Evolutionary conservation across 2,888 invertebrate genomes (phyloP).

Genomic region (Tromatobia lineatoria): DNA sequence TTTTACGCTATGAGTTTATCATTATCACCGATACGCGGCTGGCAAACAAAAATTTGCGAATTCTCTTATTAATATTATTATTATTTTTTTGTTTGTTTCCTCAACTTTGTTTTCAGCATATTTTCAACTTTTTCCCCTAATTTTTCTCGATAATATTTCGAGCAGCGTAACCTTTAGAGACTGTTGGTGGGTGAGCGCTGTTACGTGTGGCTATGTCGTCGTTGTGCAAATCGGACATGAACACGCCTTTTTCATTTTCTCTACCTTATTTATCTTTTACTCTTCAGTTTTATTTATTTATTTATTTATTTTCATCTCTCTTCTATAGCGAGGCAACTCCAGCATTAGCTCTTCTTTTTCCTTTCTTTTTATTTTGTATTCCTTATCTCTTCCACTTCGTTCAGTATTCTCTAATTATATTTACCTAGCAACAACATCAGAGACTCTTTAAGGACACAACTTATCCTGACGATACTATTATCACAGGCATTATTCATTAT

Average conservation of each 20-base stretch:
- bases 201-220: slow-evolving; percentile 70
- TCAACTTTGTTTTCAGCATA: slow-evolving; percentile 29
- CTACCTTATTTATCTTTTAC: slow-evolving; percentile 44
- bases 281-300: slow-evolving; percentile 27
- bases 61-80: slow-evolving; percentile 42
- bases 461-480: slow-evolving; percentile 90
- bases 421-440: slow-evolving; percentile 86
- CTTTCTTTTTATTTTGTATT: slow-evolving; percentile 57
- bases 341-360: slow-evolving; percentile 63
- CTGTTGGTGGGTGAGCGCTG: slow-evolving; percentile 71
- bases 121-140: slow-evolving; percentile 23
- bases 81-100: slow-evolving; percentile 37
- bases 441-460: slow-evolving; percentile 89
- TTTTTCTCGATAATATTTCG: slow-evolving; percentile 71
- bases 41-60: slow-evolving; percentile 78
- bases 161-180: slow-evolving; percentile 76
- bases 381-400: slow-evolving; percentile 35
- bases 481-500: slow-evolving; percentile 89
- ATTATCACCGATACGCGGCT: slow-evolving; percentile 74
- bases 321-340: slow-evolving; percentile 68
- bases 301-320: slow-evolving; percentile 12
- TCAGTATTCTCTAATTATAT: slow-evolving; percentile 78
- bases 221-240: slow-evolving; percentile 79
- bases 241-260: slow-evolving; percentile 72
- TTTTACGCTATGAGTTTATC: slow-evolving; percentile 78